A percentile compares a stretch with the other conserved stretches of the same genome.
Evolutionary conservation across 2,888 invertebrate species (phyloP).

Genomic region (Pilophorus perplexus): DNA sequence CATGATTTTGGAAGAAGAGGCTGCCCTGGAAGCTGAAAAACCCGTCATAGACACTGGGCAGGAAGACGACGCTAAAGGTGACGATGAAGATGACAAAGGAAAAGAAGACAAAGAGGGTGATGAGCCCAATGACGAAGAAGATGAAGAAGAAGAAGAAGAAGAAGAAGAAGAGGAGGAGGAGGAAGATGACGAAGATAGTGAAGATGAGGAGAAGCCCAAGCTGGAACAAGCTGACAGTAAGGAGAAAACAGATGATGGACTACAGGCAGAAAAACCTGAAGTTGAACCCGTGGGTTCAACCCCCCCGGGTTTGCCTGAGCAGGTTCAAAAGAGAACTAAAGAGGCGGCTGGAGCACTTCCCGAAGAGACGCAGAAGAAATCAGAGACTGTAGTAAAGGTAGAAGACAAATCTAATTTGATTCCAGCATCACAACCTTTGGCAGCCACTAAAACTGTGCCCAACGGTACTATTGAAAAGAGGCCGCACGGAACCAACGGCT

Average conservation of each 20-base stretch:
- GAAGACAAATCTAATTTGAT: too few relatives aligned
- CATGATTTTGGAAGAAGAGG: slow-evolving; percentile 63
- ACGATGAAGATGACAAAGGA: too few relatives aligned
- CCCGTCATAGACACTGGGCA: slow-evolving; percentile 59
- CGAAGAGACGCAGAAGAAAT: too few relatives aligned
- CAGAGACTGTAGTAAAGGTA: too few relatives aligned
- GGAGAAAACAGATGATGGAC: slow-evolving; percentile 50
- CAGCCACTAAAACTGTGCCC: not conserved
- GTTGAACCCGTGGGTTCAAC: too few relatives aligned
- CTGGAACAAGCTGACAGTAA: too few relatives aligned
- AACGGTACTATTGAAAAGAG: not conserved
- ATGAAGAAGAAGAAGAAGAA: slow-evolving; percentile 36
- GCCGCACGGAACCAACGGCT: not conserved
- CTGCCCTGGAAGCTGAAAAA: slow-evolving; percentile 58
- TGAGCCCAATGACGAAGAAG: slow-evolving; percentile 41
- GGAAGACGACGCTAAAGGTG: slow-evolving; percentile 42
- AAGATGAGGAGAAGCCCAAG: slow-evolving; percentile 39
- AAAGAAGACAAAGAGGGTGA: too few relatives aligned
- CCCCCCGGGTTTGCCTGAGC: too few relatives aligned
- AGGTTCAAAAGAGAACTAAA: too few relatives aligned
- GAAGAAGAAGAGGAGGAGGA: slow-evolving; percentile 44
- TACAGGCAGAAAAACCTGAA: too few relatives aligned
- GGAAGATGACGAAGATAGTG: slow-evolving; percentile 54
- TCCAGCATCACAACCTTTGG: too few relatives aligned
- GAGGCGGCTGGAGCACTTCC: too few relatives aligned